Evolutionary conservation across 2,113 vertebrate genomes (phyloP).

Genomic region (Propithecus coquereli): DNA sequence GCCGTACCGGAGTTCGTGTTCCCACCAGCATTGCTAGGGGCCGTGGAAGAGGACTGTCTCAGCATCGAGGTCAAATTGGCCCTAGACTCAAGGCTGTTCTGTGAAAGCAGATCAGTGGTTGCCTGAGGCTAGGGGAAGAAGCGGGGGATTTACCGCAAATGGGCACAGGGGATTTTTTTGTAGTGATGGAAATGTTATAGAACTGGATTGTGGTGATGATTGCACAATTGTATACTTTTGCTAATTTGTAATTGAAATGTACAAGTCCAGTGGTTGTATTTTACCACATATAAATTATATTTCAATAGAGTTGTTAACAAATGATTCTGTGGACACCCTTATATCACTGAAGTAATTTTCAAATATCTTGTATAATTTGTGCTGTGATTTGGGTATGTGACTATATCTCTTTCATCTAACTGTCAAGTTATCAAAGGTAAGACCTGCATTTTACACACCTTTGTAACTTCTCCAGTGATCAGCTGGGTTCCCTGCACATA

Average conservation of each 20-base stretch:
- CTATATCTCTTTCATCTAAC: background rate
- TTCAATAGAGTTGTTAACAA: background rate
- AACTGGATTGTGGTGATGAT: background rate
- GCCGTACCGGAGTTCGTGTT: background rate
- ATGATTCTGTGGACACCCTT: background rate
- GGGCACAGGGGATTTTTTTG: background rate
- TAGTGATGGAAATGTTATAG: background rate
- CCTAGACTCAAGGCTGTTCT: background rate
- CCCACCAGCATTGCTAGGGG: background rate
- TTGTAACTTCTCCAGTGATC: background rate
- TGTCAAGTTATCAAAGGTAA: background rate
- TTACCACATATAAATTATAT: background rate
- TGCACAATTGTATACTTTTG: background rate
- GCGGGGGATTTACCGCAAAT: background rate
- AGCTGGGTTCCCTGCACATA: background rate
- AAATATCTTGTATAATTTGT: background rate
- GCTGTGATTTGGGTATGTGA: conserved; percentile 5
- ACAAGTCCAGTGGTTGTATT: background rate
- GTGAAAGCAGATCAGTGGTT: background rate
- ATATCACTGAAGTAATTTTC: background rate
- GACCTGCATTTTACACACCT: background rate
- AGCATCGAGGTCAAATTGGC: background rate
- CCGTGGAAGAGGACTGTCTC: background rate
- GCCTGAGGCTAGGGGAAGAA: background rate
- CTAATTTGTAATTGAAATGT: background rate